Evolutionary conservation across 2,797 vertebrate species (phyloP).

Genomic region (Staurois parvus): DNA sequence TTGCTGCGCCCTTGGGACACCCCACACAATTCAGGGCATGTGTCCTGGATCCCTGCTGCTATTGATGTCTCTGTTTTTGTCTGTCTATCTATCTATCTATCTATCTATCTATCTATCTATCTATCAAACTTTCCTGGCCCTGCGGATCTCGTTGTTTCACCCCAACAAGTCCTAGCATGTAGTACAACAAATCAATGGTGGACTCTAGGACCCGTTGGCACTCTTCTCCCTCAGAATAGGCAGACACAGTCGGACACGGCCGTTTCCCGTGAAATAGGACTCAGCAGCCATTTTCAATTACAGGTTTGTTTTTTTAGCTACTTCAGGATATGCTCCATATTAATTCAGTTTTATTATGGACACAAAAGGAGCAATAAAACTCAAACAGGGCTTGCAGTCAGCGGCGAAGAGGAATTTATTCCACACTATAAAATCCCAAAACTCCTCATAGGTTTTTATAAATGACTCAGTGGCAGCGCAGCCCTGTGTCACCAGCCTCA

Average conservation of each 20-base stretch:
- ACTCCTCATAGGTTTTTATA: slow-evolving; percentile 55
- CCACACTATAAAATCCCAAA: slow-evolving; percentile 49
- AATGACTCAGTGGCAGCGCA: slow-evolving; percentile 38
- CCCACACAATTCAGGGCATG: no score
- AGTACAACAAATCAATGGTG: no score
- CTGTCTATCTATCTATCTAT: no score
- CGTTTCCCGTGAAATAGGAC: slow-evolving; percentile 53
- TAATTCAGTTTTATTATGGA: slow-evolving; percentile 63
- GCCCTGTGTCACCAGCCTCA: no score
- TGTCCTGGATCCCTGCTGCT: no score
- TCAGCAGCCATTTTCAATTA: slow-evolving; percentile 60
- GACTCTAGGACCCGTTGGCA: slow-evolving; percentile 31
- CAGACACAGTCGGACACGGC: slow-evolving; percentile 23
- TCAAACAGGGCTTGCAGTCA: slow-evolving; percentile 57
- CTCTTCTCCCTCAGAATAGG: background rate
- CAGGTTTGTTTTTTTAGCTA: slow-evolving; percentile 61
- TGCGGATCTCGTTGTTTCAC: no score
- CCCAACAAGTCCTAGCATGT: no score
- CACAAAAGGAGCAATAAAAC: slow-evolving; percentile 62
- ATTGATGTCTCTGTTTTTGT: no score
- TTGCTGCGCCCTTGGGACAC: no score
- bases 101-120: no score
- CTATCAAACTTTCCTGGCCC: no score
- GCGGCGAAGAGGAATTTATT: slow-evolving; percentile 57
- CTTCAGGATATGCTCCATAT: slow-evolving; percentile 60